Evolutionary conservation across 2,888 invertebrate species (phyloP), one percentile per base, ranked within the genome.

Genomic region (Autographa pulchrina): DNA sequence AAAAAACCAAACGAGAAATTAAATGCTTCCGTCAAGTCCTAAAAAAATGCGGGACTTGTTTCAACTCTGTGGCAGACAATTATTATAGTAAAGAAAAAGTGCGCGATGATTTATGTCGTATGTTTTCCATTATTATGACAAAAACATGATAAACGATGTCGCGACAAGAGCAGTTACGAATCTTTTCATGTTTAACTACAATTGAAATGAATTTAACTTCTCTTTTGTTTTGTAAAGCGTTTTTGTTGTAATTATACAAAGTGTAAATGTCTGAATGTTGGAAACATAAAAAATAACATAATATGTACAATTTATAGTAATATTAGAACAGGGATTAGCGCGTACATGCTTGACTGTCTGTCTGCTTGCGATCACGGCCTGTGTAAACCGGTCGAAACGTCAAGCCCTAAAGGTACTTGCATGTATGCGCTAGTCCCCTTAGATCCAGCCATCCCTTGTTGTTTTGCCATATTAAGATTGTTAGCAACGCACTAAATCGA

Each of bases 91-190:
- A 52, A 66, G 56, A 73, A 54, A 66, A 48, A 59, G 59, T 48
- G 43, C 4, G 59, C 13, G 11, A 63, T 63, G 60, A 76, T 69
- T 76, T 61, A 73, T 56, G 56, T 43, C 43, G 32, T 48, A n/a
- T 66, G n/a, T 64, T 63, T 69, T 61, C 41, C 56, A 58, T 56
- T 60, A 43, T 56, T 52, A 59, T 58, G 52, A 68, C 60, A 68
- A 52, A 61, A 68, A 18, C 62, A 25, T 66, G 63, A 77, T 43
- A 25, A 73, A 76, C 25, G 77, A 77, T 66, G 73, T 56, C 32
- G 43, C 31, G 16, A 8, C 58, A 54, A 60, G 65, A 25, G 68
- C 54, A 41, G 68, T 25, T 56, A 56, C 54, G 13, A 56, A 56
- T 13, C 54, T 56, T 48, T 20, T 56, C 54, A 56, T 56, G 54